These are phyloP conservation scores for Drosophila cracens DNA, from an alignment of 2,888 invertebrate genomes.

Conservation along the genomic window DNA sequence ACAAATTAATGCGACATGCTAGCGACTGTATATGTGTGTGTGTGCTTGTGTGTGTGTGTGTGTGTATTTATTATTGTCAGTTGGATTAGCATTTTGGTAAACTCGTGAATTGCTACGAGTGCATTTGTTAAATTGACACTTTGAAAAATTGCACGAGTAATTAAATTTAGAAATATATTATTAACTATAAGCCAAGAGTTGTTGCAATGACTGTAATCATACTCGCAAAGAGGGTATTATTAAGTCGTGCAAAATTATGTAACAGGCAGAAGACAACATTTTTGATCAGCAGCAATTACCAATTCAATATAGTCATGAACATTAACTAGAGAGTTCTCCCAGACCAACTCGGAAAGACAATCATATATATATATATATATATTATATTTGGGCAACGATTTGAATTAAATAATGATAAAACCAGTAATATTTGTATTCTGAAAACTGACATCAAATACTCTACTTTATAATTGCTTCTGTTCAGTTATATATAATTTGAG, in stretches of 20 bases:
- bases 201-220: background rate
- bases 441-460: background rate
- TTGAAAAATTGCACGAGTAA: slow-evolving; percentile 6
- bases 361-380: too few relatives aligned
- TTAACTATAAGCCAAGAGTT: background rate
- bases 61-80: background rate
- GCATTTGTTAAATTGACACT: background rate
- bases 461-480: background rate
- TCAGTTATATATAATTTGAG: background rate
- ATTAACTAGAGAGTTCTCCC: background rate
- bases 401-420: background rate
- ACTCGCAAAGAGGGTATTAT: background rate
- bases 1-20: slow-evolving; percentile 69
- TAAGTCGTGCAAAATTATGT: background rate
- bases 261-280: background rate
- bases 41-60: slow-evolving; percentile 10
- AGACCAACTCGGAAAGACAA: background rate
- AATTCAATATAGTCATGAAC: background rate
- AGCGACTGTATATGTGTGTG: slow-evolving; percentile 9
- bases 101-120: slow-evolving; percentile 32
- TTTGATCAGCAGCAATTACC: background rate
- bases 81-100: slow-evolving; percentile 11
- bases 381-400: too few relatives aligned
- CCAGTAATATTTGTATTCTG: rapidly evolving
- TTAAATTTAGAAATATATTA: background rate